Evolutionary conservation across 2,888 invertebrate genomes (phyloP), one percentile per base, ranked within the genome.

Genomic region (Hetaerina titia): DNA sequence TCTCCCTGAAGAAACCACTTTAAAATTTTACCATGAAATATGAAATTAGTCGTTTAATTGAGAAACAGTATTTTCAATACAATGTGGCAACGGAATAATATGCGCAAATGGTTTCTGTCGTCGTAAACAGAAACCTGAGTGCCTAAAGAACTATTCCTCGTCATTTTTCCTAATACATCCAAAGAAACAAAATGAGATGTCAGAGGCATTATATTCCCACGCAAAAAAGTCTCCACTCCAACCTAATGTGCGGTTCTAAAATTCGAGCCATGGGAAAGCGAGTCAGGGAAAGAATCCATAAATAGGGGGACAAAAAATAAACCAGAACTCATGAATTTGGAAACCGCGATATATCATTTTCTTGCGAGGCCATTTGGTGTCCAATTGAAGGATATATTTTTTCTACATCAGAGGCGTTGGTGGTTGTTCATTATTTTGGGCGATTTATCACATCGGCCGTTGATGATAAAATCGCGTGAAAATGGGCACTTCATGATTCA

Each of bases 391-490:
- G 89, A 19, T 89, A 13, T 57, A 89, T 89, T 89, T 89, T 56
- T 89, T 89, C 89, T 22, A 9, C 89, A 89, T 89, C 57, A 89
- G 57, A 19, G 57, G 89, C 57, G 22, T 22, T 89, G n/a, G 89
- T 58, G 89, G 56, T 56, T 81, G 81, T 31, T 58, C 22, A 89
- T 89, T 89, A n/a, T 58, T 89, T 89, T 22, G 57, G n/a, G 25
- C 89, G 56, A 89, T 57, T 89, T 57, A 89, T 89, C 89, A 89
- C 56, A 89, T 89, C 89, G 13, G 15, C 22, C 81, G 58, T 56
- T 89, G 57, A 89, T 89, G 89, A 89, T 58, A 58, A 56, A 58
- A 89, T 89, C 89, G 89, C 89, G 89, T 89, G 89, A 56, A 89
- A 89, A 58, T 89, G 56, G 89, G 6, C 58, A 22, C 57, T 57